A percentile compares a stretch with the other conserved stretches of the same genome.
phyloP scores from a whole-genome alignment of 2,888 invertebrate species.

The Metacarcinus magister region DNA sequence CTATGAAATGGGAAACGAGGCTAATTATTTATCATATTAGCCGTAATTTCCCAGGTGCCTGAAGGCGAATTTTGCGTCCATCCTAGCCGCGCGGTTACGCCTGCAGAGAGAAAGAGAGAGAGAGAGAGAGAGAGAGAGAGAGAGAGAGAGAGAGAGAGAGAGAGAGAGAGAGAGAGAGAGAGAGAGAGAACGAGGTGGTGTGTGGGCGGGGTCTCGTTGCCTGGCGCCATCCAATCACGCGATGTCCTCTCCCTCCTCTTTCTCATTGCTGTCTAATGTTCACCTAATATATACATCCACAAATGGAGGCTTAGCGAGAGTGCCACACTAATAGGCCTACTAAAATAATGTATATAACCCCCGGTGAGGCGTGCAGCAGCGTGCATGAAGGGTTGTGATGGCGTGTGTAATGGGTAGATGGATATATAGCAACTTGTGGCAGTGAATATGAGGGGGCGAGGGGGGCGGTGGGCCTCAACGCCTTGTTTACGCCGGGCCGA shows the following conservation, averaged over 20 bases:
- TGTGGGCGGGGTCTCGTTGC: slow-evolving; percentile 72
- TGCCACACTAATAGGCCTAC: not conserved
- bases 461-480: slow-evolving; percentile 49
- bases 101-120: slow-evolving; percentile 17
- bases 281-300: not conserved
- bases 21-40: slow-evolving; percentile 76
- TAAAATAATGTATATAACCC: not conserved
- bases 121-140: not conserved
- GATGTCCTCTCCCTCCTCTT: not conserved
- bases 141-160: not conserved
- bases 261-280: not conserved
- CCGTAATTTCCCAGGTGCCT: slow-evolving; percentile 62
- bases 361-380: not conserved
- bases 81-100: slow-evolving; percentile 61
- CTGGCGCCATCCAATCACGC: slow-evolving; percentile 73
- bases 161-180: not conserved
- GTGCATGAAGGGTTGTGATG: not conserved
- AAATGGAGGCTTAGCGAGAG: not conserved
- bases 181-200: not conserved
- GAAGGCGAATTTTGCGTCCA: slow-evolving; percentile 60
- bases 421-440: not conserved
- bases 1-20: slow-evolving; percentile 75
- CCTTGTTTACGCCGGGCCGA: slow-evolving; percentile 65
- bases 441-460: not conserved
- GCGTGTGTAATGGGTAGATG: not conserved